Base-by-base conservation (phyloP, 2,888 invertebrate genomes). In the Lasioglossum malachurum region DNA sequence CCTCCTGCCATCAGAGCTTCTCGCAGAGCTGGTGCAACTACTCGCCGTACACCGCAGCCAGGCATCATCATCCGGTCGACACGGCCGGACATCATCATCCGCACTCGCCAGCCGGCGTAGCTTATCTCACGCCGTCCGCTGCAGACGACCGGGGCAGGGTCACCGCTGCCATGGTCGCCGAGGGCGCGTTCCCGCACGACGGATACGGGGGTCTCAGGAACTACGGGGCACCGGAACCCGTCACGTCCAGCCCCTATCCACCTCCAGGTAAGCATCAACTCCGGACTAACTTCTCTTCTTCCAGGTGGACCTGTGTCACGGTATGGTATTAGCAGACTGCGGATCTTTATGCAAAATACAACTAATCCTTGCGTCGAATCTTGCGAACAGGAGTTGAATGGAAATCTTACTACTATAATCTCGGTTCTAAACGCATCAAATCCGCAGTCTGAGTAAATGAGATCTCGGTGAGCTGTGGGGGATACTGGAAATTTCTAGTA, bases 1-100 rank as follows among this genome's bases (percentile, higher is more conserved):
- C 96, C 71, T 96, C 96, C 92, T 97, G 97, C 94, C 97, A 97
- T 94, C 97, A 97, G 94, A 96, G 97, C 87, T 97, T 97, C 95
- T 96, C 96, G 7, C 97, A 97, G 95, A 96, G 97, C 92, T 97
- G 97, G 96, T 97, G 97, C 96, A 97, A 97, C 95, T 97, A 97
- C 93, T 95, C 96, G 83, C 96, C 96, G 73, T 97, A 97, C 93
- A 96, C 96, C 57, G 94, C 96, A 49, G 96, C 97, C 76, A 96
- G 97, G 91, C 96, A 97, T 91, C 96, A 96, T 92, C 95, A 95
- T 90, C 92, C 93, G 53, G 96, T 96, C 82, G 96, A 96, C 87
- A 92, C 94, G 49, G 94, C 96, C 46, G 94, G 93, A 5, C 95
- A 95, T 92, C 97, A 97, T 94, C 97, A 97, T 95, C 97, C 97